Percentiles rank a stretch among this genome's conserved stretches.
phyloP scores from a whole-genome alignment of 1,140 invertebrate genomes.

The Philotrypesis tridentata region DNA sequence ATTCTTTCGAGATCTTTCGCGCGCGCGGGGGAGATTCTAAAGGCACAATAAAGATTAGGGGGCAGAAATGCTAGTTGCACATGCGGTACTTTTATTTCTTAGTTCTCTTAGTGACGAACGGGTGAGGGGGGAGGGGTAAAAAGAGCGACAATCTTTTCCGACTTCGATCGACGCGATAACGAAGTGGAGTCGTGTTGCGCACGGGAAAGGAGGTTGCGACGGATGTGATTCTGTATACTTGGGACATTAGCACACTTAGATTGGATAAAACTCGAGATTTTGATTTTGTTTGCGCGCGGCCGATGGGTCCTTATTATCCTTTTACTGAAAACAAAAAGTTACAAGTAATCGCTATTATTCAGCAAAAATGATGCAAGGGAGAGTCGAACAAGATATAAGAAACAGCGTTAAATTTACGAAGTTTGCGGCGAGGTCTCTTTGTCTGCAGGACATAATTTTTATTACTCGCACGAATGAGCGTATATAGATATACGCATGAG shows the following conservation, averaged over 20 bases:
- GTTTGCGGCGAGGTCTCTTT: constrained; percentile 62
- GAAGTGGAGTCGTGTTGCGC: no score
- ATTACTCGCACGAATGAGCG: background rate
- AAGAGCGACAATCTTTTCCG: no score
- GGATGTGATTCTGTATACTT: background rate
- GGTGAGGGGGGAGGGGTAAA: no score
- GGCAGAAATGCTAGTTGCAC: background rate
- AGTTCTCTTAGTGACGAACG: background rate
- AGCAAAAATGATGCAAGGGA: constrained; percentile 5
- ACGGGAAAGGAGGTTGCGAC: background rate
- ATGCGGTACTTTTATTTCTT: no score
- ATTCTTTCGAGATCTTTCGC: background rate
- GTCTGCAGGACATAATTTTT: background rate
- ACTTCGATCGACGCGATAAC: no score
- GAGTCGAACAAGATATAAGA: no score
- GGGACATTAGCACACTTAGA: background rate
- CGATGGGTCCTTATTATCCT: no score
- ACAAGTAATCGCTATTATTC: background rate
- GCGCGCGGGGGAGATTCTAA: background rate
- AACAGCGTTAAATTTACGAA: constrained; percentile 56
- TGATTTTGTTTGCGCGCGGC: no score
- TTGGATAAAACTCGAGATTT: background rate
- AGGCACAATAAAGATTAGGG: background rate
- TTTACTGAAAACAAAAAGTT: no score
- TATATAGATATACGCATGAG: background rate